A percentile compares a stretch with the other conserved stretches of the same genome.
These are phyloP conservation scores for Philereme transversata DNA, from an alignment of 2,888 invertebrate species.

Conservation along the genomic window DNA sequence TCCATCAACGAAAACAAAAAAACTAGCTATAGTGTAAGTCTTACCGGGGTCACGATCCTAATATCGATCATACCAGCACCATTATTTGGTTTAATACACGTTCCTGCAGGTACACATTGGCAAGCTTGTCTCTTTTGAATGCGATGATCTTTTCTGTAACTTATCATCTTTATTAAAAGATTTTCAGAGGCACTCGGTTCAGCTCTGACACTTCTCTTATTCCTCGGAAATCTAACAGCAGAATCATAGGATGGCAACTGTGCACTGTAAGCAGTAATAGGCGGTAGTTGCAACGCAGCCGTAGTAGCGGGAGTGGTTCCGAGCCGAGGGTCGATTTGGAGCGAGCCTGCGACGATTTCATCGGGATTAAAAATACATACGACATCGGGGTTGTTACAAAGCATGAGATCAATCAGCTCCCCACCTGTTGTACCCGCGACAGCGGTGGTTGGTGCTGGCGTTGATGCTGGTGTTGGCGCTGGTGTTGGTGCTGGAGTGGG, in stretches of 20 bases:
- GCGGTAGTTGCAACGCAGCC: slow-evolving; percentile 58
- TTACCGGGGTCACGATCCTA: slow-evolving; percentile 85
- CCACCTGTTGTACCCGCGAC: slow-evolving; percentile 53
- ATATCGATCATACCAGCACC: slow-evolving; percentile 85
- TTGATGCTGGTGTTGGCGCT: slow-evolving; percentile 33
- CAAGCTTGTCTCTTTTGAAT: slow-evolving; percentile 73
- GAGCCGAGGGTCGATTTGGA: slow-evolving; percentile 76
- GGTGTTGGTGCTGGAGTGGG: slow-evolving; percentile 37
- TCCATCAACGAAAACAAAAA: background rate
- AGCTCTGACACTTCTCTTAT: slow-evolving; percentile 52
- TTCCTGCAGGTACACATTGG: slow-evolving; percentile 67
- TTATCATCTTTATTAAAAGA: slow-evolving; percentile 35
- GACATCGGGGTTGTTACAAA: slow-evolving; percentile 72
- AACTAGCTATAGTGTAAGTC: slow-evolving; percentile 28
- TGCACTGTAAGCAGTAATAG: slow-evolving; percentile 62
- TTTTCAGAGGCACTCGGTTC: slow-evolving; percentile 37
- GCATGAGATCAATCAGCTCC: slow-evolving; percentile 63
- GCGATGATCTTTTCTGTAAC: slow-evolving; percentile 43
- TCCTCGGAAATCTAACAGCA: slow-evolving; percentile 71
- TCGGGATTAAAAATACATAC: slow-evolving; percentile 77
- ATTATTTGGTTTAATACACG: slow-evolving; percentile 60
- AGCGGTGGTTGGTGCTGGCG: slow-evolving; percentile 38
- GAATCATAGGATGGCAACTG: slow-evolving; percentile 61
- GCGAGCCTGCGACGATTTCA: slow-evolving; percentile 69
- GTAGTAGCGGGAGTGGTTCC: slow-evolving; percentile 69